These are phyloP conservation scores for Tachycineta bicolor DNA, from an alignment of 2,113 vertebrate genomes.

Conservation along the genomic window DNA sequence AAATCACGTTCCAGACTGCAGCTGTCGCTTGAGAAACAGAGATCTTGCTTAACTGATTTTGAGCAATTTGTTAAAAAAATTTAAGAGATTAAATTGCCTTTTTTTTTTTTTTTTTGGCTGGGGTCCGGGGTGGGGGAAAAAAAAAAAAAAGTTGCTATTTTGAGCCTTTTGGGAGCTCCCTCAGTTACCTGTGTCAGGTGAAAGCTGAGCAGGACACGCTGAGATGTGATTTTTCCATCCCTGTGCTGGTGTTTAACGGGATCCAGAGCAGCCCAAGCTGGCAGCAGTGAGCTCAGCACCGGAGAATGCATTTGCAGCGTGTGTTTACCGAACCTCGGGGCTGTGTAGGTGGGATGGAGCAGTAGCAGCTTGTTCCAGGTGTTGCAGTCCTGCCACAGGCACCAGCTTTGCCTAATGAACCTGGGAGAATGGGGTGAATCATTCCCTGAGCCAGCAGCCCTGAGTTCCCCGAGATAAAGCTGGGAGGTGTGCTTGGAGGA, in stretches of 20 bases:
- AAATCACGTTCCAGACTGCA: neutral
- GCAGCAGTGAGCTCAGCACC: neutral
- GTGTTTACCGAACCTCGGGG: neutral
- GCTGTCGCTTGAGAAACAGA: neutral
- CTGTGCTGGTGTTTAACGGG: neutral
- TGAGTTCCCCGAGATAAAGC: neutral
- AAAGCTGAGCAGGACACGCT: accelerated
- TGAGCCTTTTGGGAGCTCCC: neutral
- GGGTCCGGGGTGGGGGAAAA: too few species aligned
- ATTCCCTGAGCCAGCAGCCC: neutral
- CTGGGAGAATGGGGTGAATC: conserved; percentile 5
- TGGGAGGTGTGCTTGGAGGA: neutral
- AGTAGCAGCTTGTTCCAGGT: conserved; percentile 1
- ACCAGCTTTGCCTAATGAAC: neutral
- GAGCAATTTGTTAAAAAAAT: neutral
- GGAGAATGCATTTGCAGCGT: neutral
- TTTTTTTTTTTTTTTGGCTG: neutral
- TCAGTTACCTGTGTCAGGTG: accelerated
- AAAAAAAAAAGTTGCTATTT: accelerated
- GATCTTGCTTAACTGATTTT: neutral
- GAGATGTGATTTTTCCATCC: accelerated
- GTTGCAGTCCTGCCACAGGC: neutral
- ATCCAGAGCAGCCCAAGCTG: accelerated
- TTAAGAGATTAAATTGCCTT: neutral
- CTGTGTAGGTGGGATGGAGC: conserved; percentile 18